A percentile compares a stretch with the other conserved stretches of the same genome.
Evolutionary conservation across 2,113 vertebrate species (phyloP).

Genomic region (Empidonax traillii): DNA sequence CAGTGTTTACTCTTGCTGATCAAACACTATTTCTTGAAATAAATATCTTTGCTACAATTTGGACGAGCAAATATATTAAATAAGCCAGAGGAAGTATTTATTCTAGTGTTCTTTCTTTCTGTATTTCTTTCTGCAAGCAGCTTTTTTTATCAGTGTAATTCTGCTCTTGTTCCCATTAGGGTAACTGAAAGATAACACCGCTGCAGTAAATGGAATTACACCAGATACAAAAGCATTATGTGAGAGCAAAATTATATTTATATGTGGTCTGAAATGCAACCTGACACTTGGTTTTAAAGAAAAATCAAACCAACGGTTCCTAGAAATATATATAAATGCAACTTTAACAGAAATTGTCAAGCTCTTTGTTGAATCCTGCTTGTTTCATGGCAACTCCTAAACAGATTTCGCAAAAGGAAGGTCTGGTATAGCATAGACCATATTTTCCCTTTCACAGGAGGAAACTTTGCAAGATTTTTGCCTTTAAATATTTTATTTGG

Average conservation of each 20-base stretch:
- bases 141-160: background rate
- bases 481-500: conserved; percentile 65
- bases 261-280: conserved; percentile 52
- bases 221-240: conserved; percentile 44
- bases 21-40: conserved; percentile 35
- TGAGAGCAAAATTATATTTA: conserved; percentile 55
- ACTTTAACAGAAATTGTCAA: conserved; percentile 6
- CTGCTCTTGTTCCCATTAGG: conserved; percentile 37
- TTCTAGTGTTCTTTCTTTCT: conserved; percentile 6
- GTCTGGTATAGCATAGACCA: background rate
- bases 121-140: background rate
- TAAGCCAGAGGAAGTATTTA: conserved; percentile 24
- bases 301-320: background rate
- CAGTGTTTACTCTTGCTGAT: conserved; percentile 29
- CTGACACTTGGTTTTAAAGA: conserved; percentile 10
- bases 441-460: conserved; percentile 31
- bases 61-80: conserved; percentile 43
- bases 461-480: conserved; percentile 47
- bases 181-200: conserved; percentile 41
- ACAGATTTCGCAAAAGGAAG: conserved; percentile 3
- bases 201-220: conserved; percentile 49
- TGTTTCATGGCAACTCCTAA: conserved; percentile 29
- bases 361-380: background rate
- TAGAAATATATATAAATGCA: background rate
- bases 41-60: conserved; percentile 15